These are phyloP conservation scores for Glyptemys insculpta DNA, from an alignment of 2,797 vertebrate genomes.

Conservation along the genomic window DNA sequence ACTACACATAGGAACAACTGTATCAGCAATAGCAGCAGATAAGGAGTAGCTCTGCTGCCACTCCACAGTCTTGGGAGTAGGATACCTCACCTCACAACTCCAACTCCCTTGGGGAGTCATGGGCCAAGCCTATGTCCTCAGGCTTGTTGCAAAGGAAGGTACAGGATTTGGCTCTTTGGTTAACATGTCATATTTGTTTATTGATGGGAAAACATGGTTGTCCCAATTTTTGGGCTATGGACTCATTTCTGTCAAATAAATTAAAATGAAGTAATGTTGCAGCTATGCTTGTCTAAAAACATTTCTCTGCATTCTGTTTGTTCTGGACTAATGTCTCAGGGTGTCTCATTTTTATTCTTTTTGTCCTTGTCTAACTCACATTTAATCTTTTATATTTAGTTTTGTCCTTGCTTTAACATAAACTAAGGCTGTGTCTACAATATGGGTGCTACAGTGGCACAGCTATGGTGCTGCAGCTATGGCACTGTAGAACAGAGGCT, in stretches of 20 bases:
- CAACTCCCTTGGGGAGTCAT: background rate
- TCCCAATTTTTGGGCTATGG: background rate
- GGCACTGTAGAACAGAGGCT: no score
- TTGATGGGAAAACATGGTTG: background rate
- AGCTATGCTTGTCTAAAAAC: background rate
- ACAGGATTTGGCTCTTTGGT: background rate
- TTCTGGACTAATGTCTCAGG: background rate
- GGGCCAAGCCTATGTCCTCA: background rate
- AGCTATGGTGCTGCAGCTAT: no score
- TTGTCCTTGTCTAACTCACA: background rate
- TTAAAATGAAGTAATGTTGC: background rate
- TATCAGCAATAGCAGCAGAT: background rate
- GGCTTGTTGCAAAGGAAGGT: background rate
- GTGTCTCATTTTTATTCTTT: background rate
- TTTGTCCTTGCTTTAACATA: background rate
- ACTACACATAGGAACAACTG: background rate
- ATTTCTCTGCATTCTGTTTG: background rate
- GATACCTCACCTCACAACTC: background rate
- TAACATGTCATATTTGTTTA: background rate
- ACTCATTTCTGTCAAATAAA: background rate
- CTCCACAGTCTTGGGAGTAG: background rate
- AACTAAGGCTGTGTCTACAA: background rate
- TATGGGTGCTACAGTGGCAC: no score
- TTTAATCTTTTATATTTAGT: background rate
- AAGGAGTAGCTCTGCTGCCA: conserved; percentile 32